These are phyloP conservation scores for Trididemnum clinides DNA, from an alignment of 23 tunicate genomes.

Conservation along the genomic window DNA sequence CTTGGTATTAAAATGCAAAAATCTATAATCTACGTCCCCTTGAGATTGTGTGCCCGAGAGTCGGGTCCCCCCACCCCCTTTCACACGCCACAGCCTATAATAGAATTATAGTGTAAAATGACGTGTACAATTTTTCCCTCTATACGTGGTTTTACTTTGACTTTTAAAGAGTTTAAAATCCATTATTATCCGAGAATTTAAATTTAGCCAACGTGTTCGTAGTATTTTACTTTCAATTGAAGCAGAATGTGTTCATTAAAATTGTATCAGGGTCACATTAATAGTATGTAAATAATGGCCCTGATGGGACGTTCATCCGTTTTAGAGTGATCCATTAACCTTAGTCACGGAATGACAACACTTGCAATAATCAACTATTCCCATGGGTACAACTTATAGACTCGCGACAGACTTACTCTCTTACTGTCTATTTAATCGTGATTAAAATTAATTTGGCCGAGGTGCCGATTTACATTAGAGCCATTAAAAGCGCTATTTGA, in stretches of 20 bases:
- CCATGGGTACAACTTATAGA: constrained; percentile 4
- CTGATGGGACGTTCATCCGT: neutral
- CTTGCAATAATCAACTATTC: constrained; percentile 1
- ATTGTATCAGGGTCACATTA: constrained; percentile 3
- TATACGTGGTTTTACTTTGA: too few species aligned
- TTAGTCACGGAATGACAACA: neutral
- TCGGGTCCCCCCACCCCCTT: too few species aligned
- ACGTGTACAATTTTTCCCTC: too few species aligned
- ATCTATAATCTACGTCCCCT: too few species aligned
- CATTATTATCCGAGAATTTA: too few species aligned
- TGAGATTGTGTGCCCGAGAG: too few species aligned
- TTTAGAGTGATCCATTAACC: constrained; percentile 8
- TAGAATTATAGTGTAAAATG: too few species aligned
- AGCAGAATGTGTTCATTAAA: constrained; percentile 14
- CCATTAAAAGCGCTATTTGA: neutral
- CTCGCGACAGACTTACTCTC: neutral
- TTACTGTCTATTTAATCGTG: constrained; percentile 10
- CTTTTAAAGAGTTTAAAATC: too few species aligned
- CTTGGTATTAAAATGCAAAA: too few species aligned
- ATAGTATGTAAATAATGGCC: constrained; percentile 10
- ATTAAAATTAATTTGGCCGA: constrained; percentile 25
- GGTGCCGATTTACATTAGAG: constrained; percentile 8
- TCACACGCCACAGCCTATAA: too few species aligned
- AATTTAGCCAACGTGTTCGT: too few species aligned
- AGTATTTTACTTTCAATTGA: too few species aligned